Conservation (phyloP, 2,797 vertebrate genomes). For the Peromyscus aztecus region DNA sequence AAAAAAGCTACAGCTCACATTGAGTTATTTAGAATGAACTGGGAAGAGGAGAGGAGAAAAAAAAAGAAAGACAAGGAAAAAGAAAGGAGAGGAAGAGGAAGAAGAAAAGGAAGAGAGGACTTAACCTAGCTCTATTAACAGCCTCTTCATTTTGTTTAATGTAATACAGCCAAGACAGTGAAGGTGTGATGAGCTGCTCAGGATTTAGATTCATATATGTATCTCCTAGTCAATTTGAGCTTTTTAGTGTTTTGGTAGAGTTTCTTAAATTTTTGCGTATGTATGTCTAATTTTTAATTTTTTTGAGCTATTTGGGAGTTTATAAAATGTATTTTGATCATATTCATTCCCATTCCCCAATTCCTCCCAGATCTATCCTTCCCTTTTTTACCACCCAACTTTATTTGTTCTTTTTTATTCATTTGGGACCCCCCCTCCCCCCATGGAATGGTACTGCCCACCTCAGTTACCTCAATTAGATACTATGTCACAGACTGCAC, state of each 20-base stretch:
- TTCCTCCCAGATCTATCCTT: background rate
- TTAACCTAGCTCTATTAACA: background rate
- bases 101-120: background rate
- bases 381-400: background rate
- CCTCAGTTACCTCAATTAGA: background rate
- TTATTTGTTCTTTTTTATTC: background rate
- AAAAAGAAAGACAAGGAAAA: background rate
- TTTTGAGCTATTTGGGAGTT: background rate
- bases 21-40: background rate
- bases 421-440: background rate
- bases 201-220: slow-evolving; percentile 13
- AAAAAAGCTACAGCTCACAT: background rate
- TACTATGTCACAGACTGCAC: background rate
- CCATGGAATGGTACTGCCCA: background rate
- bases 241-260: background rate
- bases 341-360: background rate
- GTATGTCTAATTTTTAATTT: background rate
- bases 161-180: background rate
- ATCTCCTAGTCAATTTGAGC: background rate
- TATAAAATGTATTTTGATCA: background rate
- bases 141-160: slow-evolving; percentile 39
- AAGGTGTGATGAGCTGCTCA: slow-evolving; percentile 47
- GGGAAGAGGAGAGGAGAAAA: background rate
- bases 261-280: background rate
- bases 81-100: background rate